Conservation (phyloP, 2,888 invertebrate species). For the Amphimallon solstitiale region DNA sequence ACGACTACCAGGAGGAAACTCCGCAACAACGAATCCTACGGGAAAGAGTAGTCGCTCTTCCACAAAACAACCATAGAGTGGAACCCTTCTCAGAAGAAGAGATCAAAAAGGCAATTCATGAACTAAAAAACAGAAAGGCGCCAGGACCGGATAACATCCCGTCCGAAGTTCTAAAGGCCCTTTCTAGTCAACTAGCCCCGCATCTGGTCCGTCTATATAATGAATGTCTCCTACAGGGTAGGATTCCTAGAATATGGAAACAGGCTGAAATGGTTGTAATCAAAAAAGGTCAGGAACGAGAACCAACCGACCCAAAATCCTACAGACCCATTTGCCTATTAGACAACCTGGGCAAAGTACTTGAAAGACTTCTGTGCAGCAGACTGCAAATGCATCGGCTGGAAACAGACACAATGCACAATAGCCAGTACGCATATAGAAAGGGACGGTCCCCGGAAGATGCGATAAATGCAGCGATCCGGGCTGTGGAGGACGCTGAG, state of each 20-base stretch:
- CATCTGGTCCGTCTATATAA: constrained; percentile 29
- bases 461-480: constrained; percentile 9
- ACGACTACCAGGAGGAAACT: constrained; percentile 5
- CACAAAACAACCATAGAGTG: background rate
- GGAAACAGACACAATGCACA: background rate
- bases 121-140: constrained; percentile 13
- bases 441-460: constrained; percentile 28
- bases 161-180: background rate
- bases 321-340: constrained; percentile 10
- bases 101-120: background rate
- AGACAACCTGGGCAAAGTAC: constrained; percentile 1
- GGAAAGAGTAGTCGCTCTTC: background rate
- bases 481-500: background rate
- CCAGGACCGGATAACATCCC: constrained; percentile 28
- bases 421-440: constrained; percentile 15
- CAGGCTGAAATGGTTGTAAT: constrained; percentile 34
- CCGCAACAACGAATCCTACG: background rate
- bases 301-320: background rate
- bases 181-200: background rate
- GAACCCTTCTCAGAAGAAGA: background rate
- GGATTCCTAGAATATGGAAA: constrained; percentile 37
- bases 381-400: constrained; percentile 4
- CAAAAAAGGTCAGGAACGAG: constrained; percentile 7
- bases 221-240: constrained; percentile 29
- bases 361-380: background rate